Evolutionary conservation across 2,888 invertebrate species (phyloP).

Genomic region (Latrodectus hesperus): DNA sequence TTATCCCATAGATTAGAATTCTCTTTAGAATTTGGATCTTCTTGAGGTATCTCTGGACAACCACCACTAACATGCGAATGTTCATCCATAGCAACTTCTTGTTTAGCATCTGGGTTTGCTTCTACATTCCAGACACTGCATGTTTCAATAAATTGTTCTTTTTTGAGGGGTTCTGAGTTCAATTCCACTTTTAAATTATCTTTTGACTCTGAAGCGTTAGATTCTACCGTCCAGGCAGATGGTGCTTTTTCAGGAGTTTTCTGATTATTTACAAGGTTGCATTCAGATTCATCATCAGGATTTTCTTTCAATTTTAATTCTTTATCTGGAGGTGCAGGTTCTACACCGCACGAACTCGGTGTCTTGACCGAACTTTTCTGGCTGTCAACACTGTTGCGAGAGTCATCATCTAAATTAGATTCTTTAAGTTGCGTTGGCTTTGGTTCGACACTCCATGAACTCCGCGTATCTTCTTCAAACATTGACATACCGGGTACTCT

Average conservation of each 20-base stretch:
- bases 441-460: conserved; percentile 67
- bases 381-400: conserved; percentile 64
- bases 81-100: neutral
- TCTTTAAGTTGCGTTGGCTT: conserved; percentile 52
- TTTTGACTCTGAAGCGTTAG: neutral
- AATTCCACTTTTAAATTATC: neutral
- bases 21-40: neutral
- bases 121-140: neutral
- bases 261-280: neutral
- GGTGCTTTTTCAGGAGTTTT: neutral
- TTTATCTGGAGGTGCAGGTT: conserved; percentile 16
- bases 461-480: conserved; percentile 68
- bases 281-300: conserved; percentile 59
- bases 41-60: neutral
- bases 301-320: neutral
- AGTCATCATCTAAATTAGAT: conserved; percentile 46
- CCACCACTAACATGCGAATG: neutral
- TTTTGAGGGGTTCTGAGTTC: neutral
- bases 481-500: conserved; percentile 28
- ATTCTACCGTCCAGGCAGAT: conserved; percentile 10
- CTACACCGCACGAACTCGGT: conserved; percentile 14
- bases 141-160: neutral
- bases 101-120: neutral
- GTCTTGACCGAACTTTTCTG: conserved; percentile 39
- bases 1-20: neutral